A percentile compares a stretch with the other conserved stretches of the same genome.
phyloP scores from a whole-genome alignment of 2,888 invertebrate species.

The Xestobium rufovillosum region DNA sequence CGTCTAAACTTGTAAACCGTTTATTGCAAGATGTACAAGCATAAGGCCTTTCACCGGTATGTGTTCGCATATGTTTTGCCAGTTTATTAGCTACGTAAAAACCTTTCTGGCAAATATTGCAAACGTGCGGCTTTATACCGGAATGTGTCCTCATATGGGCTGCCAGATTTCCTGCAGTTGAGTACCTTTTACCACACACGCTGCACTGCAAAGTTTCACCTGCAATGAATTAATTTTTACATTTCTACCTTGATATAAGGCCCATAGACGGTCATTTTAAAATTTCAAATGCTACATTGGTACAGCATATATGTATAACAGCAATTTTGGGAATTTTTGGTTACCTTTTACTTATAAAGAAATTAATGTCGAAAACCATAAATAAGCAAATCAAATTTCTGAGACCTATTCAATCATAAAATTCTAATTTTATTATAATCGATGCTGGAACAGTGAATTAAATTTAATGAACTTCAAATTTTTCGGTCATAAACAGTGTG shows the following conservation, averaged over 20 bases:
- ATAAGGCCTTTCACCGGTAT: conserved; percentile 36
- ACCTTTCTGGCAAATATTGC: conserved; percentile 29
- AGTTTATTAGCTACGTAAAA: conserved; percentile 30
- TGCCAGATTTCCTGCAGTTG: conserved; percentile 27
- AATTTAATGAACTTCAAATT: too few relatives aligned
- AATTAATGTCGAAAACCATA: too few relatives aligned
- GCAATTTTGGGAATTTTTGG: conserved; percentile 2
- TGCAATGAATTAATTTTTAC: conserved; percentile 16
- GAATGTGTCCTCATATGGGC: conserved; percentile 33
- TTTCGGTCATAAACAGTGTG: too few relatives aligned
- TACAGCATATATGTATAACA: neutral
- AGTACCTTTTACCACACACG: conserved; percentile 28
- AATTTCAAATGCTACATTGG: neutral
- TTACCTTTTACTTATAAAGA: too few relatives aligned
- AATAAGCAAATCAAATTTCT: too few relatives aligned
- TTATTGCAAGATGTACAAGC: conserved; percentile 30
- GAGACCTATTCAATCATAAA: too few relatives aligned
- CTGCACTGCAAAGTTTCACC: conserved; percentile 31
- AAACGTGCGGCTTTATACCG: conserved; percentile 30
- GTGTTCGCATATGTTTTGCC: conserved; percentile 36
- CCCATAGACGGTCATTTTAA: neutral
- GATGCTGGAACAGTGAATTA: too few relatives aligned
- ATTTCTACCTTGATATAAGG: conserved; percentile 2
- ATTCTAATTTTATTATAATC: too few relatives aligned
- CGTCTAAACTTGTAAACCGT: conserved; percentile 25